A percentile compares a stretch with the other conserved stretches of the same genome.
These are phyloP conservation scores for Parnassius apollo DNA, from an alignment of 2,888 invertebrate species.

Conservation along the genomic window DNA sequence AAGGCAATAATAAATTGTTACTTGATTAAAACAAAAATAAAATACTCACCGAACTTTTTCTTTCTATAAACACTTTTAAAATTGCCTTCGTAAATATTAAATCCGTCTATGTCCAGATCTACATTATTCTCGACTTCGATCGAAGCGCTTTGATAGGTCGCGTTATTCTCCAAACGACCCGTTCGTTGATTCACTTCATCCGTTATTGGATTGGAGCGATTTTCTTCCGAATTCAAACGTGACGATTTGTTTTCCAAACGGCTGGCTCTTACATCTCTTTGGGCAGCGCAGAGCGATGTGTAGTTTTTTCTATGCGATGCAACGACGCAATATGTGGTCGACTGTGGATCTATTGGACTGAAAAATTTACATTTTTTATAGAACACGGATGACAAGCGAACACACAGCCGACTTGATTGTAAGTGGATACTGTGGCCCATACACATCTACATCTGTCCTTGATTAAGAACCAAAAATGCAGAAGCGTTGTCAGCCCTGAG, in stretches of 20 bases:
- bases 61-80: conserved; percentile 56
- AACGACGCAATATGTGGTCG: conserved; percentile 69
- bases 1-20: too few relatives aligned
- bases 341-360: conserved; percentile 74
- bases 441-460: too few relatives aligned
- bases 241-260: conserved; percentile 50
- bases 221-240: conserved; percentile 39
- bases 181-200: conserved; percentile 31
- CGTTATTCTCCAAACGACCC: conserved; percentile 27
- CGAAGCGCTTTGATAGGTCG: conserved; percentile 30
- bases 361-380: conserved; percentile 20
- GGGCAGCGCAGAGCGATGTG: conserved; percentile 70
- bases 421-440: too few relatives aligned
- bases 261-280: conserved; percentile 52
- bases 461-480: too few relatives aligned
- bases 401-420: too few relatives aligned
- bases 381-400: too few relatives aligned
- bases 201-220: conserved; percentile 33
- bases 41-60: conserved; percentile 65
- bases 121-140: conserved; percentile 58
- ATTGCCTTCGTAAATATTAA: conserved; percentile 55
- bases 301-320: conserved; percentile 67
- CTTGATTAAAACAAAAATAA: neutral
- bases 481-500: too few relatives aligned
- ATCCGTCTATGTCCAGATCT: conserved; percentile 48